Percentiles rank a stretch among this genome's conserved stretches.
These are phyloP conservation scores for Ia io DNA, from an alignment of 2,113 vertebrate species.

Conservation along the genomic window DNA sequence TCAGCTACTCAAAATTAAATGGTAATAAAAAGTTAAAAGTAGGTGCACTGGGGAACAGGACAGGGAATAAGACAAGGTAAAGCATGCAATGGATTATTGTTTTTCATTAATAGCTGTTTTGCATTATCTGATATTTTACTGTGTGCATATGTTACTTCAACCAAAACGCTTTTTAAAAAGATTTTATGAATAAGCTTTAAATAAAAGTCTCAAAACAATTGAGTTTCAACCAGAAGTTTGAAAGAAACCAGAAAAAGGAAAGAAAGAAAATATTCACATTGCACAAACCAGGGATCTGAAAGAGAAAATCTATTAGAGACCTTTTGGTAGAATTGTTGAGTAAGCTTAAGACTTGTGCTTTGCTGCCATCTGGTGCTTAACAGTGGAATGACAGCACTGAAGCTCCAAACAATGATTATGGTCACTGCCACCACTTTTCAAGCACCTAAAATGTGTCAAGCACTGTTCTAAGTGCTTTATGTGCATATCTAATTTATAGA, in stretches of 20 bases:
- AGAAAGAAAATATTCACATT: not conserved
- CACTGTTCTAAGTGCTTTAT: not conserved
- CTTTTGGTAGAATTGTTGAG: not conserved
- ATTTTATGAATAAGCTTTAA: slow-evolving; percentile 16
- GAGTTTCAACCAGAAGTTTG: not conserved
- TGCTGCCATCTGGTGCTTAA: slow-evolving; percentile 60
- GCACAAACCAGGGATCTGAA: not conserved
- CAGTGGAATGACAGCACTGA: not conserved
- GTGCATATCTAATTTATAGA: not conserved
- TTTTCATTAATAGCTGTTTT: not conserved
- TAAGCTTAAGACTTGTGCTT: not conserved
- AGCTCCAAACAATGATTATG: not conserved
- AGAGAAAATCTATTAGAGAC: not conserved
- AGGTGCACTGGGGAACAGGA: not conserved
- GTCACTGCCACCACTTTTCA: not conserved
- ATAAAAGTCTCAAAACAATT: slow-evolving; percentile 10
- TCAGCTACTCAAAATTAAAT: slow-evolving; percentile 15
- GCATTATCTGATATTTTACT: not conserved
- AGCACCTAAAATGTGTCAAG: not conserved
- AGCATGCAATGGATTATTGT: not conserved
- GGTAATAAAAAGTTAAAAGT: not conserved
- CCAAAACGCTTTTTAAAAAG: not conserved
- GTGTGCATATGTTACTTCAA: not conserved
- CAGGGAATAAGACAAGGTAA: not conserved
- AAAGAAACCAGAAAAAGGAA: not conserved